These are phyloP conservation scores for Zalophus californianus DNA, from an alignment of 2,797 vertebrate species.

Conservation along the genomic window DNA sequence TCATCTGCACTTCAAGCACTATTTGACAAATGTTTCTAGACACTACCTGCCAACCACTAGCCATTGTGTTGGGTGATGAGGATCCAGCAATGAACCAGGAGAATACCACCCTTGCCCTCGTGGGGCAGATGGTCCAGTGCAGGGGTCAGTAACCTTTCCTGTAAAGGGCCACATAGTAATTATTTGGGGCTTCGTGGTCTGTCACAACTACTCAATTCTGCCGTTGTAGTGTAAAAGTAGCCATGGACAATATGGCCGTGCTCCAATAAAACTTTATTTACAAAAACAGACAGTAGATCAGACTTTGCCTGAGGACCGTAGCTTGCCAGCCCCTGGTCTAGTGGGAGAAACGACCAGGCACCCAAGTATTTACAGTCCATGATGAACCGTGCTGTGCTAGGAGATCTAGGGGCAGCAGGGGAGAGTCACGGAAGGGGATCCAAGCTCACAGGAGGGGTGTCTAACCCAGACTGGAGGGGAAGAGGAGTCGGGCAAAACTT, in stretches of 20 bases:
- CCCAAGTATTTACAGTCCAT: background rate
- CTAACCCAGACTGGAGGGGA: background rate
- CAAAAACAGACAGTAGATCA: background rate
- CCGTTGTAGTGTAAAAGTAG: background rate
- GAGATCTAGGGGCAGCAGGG: background rate
- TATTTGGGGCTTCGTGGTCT: background rate
- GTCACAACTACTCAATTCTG: background rate
- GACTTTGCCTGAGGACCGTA: background rate
- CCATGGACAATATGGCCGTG: background rate
- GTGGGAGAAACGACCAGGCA: background rate
- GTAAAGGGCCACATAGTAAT: background rate
- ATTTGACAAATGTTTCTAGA: conserved; percentile 27
- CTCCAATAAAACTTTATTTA: conserved; percentile 50
- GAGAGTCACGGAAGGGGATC: background rate
- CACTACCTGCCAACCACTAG: background rate
- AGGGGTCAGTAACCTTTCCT: background rate
- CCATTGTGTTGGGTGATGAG: background rate
- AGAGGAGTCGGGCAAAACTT: background rate
- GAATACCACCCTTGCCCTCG: background rate
- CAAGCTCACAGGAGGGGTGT: background rate
- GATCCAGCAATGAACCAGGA: background rate
- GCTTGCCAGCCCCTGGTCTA: background rate
- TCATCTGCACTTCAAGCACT: background rate
- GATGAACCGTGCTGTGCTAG: background rate
- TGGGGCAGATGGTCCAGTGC: background rate